These are phyloP conservation scores for Orcinus orca DNA, from an alignment of 2,113 vertebrate genomes.

Conservation along the genomic window DNA sequence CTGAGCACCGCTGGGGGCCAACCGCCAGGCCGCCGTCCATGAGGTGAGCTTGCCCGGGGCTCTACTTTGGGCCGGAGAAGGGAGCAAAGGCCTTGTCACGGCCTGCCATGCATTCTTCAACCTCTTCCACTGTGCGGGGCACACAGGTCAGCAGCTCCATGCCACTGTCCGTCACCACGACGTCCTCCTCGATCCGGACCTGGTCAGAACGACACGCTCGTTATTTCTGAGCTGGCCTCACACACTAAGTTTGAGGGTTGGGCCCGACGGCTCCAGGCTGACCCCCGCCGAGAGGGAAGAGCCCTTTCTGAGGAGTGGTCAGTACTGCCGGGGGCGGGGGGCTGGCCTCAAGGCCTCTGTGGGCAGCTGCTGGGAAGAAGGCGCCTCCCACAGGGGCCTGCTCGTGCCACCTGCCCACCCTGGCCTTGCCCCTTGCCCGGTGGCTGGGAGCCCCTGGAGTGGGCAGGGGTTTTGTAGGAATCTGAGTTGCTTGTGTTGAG, in stretches of 20 bases:
- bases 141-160: conserved; percentile 95
- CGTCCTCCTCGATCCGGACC: conserved; percentile 96
- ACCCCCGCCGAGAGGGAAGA: background rate
- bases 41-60: background rate
- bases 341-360: background rate
- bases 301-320: background rate
- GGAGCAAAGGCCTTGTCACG: conserved; percentile 76
- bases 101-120: conserved; percentile 93
- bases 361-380: background rate
- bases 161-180: conserved; percentile 88
- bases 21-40: background rate
- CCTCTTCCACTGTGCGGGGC: conserved; percentile 94
- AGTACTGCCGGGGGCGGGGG: rapidly evolving
- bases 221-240: background rate
- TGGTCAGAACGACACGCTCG: conserved; percentile 59
- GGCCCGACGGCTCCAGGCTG: background rate
- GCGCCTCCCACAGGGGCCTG: background rate
- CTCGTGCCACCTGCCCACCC: background rate
- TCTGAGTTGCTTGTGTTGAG: background rate
- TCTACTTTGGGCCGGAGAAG: conserved; percentile 68
- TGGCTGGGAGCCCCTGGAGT: background rate
- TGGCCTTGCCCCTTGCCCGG: background rate
- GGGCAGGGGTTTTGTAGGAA: background rate
- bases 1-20: background rate
- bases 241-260: too few relatives aligned